phyloP scores from a whole-genome alignment of 2,888 invertebrate genomes.

The Anodontia alba region DNA sequence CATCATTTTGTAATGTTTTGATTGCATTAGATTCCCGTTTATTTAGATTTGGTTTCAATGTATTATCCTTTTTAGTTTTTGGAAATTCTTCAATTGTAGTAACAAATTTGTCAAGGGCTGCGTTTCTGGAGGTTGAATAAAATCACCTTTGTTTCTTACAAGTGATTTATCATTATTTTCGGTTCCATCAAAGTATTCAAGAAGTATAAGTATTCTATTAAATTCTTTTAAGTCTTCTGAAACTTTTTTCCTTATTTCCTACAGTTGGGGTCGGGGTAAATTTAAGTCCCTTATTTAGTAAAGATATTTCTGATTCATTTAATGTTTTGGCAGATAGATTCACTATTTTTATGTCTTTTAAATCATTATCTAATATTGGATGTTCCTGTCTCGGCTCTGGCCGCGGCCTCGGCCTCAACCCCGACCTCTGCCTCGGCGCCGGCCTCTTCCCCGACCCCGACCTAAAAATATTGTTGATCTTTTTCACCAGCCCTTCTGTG shows the following conservation, averaged over 20 bases:
- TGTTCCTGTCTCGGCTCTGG: not conserved
- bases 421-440: not conserved
- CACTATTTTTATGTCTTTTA: not conserved
- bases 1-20: not conserved
- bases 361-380: not conserved
- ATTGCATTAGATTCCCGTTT: not conserved
- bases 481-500: too few species aligned
- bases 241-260: not conserved
- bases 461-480: not conserved
- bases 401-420: not conserved
- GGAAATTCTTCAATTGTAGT: not conserved
- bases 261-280: not conserved
- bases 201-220: not conserved
- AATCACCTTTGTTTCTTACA: not conserved
- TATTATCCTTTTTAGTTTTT: not conserved
- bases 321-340: not conserved
- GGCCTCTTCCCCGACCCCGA: too few species aligned
- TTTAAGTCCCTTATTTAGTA: not conserved
- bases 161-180: not conserved
- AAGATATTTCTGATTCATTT: not conserved
- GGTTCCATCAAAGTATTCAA: constrained; percentile 1
- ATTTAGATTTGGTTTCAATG: not conserved
- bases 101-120: not conserved
- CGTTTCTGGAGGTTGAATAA: not conserved
- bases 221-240: not conserved